Evolutionary conservation across 2,113 vertebrate species (phyloP).

Genomic region (Romanogobio albipinnatus): DNA sequence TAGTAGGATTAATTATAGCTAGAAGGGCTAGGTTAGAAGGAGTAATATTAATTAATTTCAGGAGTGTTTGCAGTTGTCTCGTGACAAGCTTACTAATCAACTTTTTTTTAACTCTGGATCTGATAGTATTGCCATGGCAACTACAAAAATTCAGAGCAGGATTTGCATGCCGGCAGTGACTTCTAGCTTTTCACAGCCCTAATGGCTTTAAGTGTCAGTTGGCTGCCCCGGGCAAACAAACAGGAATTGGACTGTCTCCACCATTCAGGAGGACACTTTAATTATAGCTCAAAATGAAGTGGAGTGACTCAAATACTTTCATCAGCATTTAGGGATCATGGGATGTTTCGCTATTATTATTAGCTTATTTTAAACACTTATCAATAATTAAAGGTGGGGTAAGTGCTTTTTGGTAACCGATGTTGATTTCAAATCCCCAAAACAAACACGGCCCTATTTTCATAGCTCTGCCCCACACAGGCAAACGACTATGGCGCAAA

Average conservation of each 20-base stretch:
- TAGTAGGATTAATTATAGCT: constrained; percentile 23
- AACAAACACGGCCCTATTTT: too few relatives aligned
- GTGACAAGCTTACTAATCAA: constrained; percentile 38
- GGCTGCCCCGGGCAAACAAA: constrained; percentile 45
- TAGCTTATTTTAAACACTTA: background rate
- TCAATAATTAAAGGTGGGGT: constrained; percentile 10
- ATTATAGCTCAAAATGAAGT: constrained; percentile 58
- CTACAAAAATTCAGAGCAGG: constrained; percentile 36
- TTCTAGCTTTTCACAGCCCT: constrained; percentile 35
- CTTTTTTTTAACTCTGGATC: background rate
- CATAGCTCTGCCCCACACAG: too few relatives aligned
- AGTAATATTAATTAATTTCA: constrained; percentile 25
- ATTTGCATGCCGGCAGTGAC: constrained; percentile 39
- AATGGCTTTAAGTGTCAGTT: constrained; percentile 37
- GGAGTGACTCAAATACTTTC: constrained; percentile 51
- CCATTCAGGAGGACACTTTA: constrained; percentile 57
- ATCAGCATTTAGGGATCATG: constrained; percentile 50
- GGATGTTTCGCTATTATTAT: constrained; percentile 25
- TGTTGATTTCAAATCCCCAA: too few relatives aligned
- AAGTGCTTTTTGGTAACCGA: too few relatives aligned
- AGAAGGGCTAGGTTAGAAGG: background rate
- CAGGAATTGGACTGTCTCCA: constrained; percentile 58
- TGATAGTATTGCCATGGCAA: constrained; percentile 45
- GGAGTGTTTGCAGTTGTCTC: background rate
- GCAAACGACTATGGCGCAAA: too few relatives aligned